Evolutionary conservation across 1,140 invertebrate species (phyloP).

Genomic region (Apis dorsata): DNA sequence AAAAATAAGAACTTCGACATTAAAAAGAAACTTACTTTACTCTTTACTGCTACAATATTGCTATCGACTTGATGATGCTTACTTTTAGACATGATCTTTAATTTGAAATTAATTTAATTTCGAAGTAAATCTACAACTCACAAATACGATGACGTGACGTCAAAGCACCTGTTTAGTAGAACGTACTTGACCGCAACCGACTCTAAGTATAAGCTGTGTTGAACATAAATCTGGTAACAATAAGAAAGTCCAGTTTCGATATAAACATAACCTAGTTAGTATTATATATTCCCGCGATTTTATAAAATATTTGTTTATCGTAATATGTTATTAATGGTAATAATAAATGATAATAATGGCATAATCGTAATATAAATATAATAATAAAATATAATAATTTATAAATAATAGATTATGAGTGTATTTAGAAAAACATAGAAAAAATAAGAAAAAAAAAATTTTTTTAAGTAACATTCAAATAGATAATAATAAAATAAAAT

Average conservation of each 20-base stretch:
- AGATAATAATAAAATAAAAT: too few species aligned
- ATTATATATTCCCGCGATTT: not conserved
- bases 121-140: not conserved
- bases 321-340: not conserved
- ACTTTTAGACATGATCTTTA: constrained; percentile 83
- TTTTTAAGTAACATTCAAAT: too few species aligned
- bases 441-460: too few species aligned
- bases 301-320: not conserved
- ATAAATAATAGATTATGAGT: too few species aligned
- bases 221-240: not conserved
- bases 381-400: too few species aligned
- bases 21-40: constrained; percentile 82
- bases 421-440: too few species aligned
- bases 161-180: constrained; percentile 38
- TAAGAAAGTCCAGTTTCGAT: not conserved
- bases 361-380: not conserved
- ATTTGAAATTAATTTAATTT: constrained; percentile 9
- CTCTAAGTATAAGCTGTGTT: not conserved
- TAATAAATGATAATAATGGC: not conserved
- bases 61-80: constrained; percentile 84
- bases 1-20: constrained; percentile 59
- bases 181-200: not conserved
- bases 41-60: constrained; percentile 85
- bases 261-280: not conserved
- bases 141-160: constrained; percentile 24